phyloP scores from a whole-genome alignment of 2,888 invertebrate genomes.

The Empis stercorea region DNA sequence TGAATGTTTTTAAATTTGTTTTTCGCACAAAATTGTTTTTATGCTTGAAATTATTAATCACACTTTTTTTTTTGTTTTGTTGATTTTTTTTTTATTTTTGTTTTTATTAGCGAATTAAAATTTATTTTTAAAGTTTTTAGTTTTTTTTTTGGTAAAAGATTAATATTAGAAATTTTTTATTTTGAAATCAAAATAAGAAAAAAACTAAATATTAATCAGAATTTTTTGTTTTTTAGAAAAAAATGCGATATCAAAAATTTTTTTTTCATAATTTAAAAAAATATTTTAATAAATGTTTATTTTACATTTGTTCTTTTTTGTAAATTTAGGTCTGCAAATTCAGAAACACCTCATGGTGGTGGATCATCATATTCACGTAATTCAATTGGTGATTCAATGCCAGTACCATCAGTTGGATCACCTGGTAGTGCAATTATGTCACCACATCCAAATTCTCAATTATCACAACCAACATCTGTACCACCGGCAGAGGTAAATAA shows the following conservation, averaged over 20 bases:
- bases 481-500: conserved; percentile 40
- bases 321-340: conserved; percentile 21
- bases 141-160: neutral
- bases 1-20: neutral
- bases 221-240: no score
- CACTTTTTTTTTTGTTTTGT: neutral
- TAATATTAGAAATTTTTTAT: neutral
- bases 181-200: neutral
- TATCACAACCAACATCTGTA: conserved; percentile 58
- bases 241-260: no score
- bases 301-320: conserved; percentile 8
- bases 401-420: conserved; percentile 44
- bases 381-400: conserved; percentile 32
- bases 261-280: neutral
- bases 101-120: neutral
- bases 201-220: neutral
- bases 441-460: conserved; percentile 44
- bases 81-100: no score
- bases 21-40: no score
- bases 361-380: conserved; percentile 55
- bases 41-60: neutral
- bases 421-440: conserved; percentile 56
- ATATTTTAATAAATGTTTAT: neutral
- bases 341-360: conserved; percentile 46
- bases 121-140: no score